phyloP scores from a whole-genome alignment of 1,140 invertebrate species.

The Caenorhabditis inopinata region DNA sequence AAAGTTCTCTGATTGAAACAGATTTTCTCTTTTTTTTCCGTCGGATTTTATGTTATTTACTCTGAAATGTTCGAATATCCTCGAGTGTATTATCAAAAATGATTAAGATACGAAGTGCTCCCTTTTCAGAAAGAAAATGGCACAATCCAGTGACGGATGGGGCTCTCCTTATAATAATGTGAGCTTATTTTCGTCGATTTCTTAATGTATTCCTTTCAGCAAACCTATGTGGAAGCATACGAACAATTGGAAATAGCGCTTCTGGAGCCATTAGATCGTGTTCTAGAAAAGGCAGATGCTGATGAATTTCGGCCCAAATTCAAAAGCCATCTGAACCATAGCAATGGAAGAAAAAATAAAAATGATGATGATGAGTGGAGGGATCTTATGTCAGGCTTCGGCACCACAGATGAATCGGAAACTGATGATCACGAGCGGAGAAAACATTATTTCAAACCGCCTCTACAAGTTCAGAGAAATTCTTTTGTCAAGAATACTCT shows the following conservation, averaged over 20 bases:
- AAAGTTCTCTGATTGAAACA: too few relatives aligned
- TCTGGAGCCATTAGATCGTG: neutral
- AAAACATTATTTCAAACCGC: conserved; percentile 19
- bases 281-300: neutral
- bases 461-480: conserved; percentile 36
- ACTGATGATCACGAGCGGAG: neutral
- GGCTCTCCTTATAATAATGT: conserved; percentile 4
- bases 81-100: too few relatives aligned
- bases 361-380: neutral
- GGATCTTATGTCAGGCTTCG: neutral
- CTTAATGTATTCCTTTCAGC: neutral
- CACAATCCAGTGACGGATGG: neutral
- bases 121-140: neutral
- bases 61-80: too few relatives aligned
- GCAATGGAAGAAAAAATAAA: neutral
- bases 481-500: conserved; percentile 20
- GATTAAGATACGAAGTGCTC: too few relatives aligned
- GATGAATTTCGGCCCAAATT: neutral
- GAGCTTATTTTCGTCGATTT: too few relatives aligned
- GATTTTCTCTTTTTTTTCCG: too few relatives aligned
- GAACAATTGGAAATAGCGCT: neutral
- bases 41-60: too few relatives aligned
- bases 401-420: neutral
- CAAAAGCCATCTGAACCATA: neutral
- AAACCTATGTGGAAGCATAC: neutral